A percentile compares a stretch with the other conserved stretches of the same genome.
Conservation (phyloP, 64 coral and sea anemone genomes). For the Astreopora myriophthalma region DNA sequence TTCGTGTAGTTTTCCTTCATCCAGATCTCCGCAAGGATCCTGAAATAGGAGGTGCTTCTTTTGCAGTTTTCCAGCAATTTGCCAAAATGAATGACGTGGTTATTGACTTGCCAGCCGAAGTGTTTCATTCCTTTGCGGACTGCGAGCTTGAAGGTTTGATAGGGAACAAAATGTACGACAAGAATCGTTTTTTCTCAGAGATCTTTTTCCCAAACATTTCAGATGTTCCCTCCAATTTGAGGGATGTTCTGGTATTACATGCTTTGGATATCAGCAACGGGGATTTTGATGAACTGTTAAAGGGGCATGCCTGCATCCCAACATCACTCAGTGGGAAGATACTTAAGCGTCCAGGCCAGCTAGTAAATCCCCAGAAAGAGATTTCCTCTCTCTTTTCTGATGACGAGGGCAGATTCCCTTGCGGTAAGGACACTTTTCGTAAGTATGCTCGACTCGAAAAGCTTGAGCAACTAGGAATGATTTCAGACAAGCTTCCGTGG, state of each 20-base stretch:
- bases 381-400: conserved; percentile 22
- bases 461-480: conserved; percentile 74
- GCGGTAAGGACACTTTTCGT: conserved; percentile 6
- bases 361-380: conserved; percentile 59
- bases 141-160: not conserved
- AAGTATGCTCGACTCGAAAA: conserved; percentile 12
- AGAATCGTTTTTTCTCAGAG: conserved; percentile 44
- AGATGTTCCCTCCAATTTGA: not conserved
- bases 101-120: conserved; percentile 65
- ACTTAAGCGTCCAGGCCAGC: conserved; percentile 53
- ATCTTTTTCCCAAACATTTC: conserved; percentile 58
- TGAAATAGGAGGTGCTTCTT: not conserved
- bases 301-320: conserved; percentile 55
- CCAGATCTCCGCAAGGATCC: not conserved
- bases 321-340: conserved; percentile 38
- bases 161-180: not conserved
- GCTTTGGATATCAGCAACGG: conserved; percentile 26
- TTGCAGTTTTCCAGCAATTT: not conserved
- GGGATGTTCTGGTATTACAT: conserved; percentile 50
- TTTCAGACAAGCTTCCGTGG: conserved; percentile 60
- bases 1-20: not conserved
- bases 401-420: conserved; percentile 75
- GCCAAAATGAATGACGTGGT: not conserved
- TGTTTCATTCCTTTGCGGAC: conserved; percentile 18
- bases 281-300: conserved; percentile 35